Evolutionary conservation across 2,888 invertebrate species (phyloP), one percentile per base, ranked within the genome.

Genomic region (Ennomos fuscantarius): DNA sequence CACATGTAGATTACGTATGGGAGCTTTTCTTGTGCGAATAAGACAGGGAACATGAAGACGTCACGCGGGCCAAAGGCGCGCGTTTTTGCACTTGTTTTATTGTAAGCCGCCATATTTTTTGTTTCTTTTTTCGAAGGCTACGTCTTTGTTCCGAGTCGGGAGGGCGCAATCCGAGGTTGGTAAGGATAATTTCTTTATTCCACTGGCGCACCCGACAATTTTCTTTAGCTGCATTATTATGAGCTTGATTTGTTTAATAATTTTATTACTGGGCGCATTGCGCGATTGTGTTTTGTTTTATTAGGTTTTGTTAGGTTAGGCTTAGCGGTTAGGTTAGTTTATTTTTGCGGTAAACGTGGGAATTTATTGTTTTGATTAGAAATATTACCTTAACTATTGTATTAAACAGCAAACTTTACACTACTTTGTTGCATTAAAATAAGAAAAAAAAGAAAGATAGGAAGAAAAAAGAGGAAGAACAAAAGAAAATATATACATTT

Each of bases 161-260:
- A 78, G 81, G 83, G 82, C 78, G 85, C 87, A 85, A 84, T 86
- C 84, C 83, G 78, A 76, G 84, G 59, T 70, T 66, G 72, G 87
- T 87, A 87, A 89, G 88, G 89, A 91, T 91, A 92, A 91, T 92
- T 92, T 91, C 92, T 92, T 92, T 90, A 91, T 91, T 86, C 89
- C 73, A 77, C 78, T 74, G 71, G 76, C 82, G 84, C 86, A 87
- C 86, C 90, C 87, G 85, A 90, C 89, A 90, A 92, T 92, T 90
- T 91, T 89, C 89, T 89, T 85, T 73, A 68, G 81, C 84, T 79
- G 80, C 87, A 81, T 87, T 89, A 90, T 90, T 89, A 90, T 87
- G 88, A 87, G 82, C 82, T 90, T 91, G 89, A 91, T 91, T 91
- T 90, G 90, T 87, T 89, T 91, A 92, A 91, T 92, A 91, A 91